These are phyloP conservation scores for Sphecodes monilicornis DNA, from an alignment of 2,888 invertebrate genomes.

Conservation along the genomic window DNA sequence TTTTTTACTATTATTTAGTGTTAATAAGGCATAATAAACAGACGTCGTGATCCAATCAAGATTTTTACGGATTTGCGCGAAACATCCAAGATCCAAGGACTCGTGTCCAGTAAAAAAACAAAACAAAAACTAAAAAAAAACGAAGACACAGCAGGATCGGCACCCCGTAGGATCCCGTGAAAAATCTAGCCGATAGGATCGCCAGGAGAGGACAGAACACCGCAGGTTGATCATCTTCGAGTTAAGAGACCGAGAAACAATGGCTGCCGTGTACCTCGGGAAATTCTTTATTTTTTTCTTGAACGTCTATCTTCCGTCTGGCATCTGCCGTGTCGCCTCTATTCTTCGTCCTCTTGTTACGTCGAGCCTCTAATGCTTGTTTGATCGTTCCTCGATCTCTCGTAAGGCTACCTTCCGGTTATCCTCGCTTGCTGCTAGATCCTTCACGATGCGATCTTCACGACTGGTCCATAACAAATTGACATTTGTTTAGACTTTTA, in stretches of 20 bases:
- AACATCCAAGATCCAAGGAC: background rate
- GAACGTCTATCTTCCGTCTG: slow-evolving; percentile 74
- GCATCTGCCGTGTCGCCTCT: slow-evolving; percentile 70
- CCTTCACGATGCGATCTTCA: background rate
- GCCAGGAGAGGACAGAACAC: slow-evolving; percentile 56
- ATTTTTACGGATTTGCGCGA: background rate
- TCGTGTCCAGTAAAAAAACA: background rate
- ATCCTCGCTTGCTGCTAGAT: background rate
- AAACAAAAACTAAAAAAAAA: slow-evolving; percentile 30
- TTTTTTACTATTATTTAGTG: background rate
- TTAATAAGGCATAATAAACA: background rate
- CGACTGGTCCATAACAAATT: no score
- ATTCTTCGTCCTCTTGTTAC: slow-evolving; percentile 43
- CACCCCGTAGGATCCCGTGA: slow-evolving; percentile 6
- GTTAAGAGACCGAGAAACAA: slow-evolving; percentile 68
- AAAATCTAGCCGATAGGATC: slow-evolving; percentile 74
- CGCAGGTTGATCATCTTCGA: slow-evolving; percentile 67
- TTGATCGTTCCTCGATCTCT: slow-evolving; percentile 42
- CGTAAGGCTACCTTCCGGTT: background rate
- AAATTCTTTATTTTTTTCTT: slow-evolving; percentile 66
- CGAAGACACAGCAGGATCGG: slow-evolving; percentile 44
- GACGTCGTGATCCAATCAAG: background rate
- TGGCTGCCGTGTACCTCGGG: slow-evolving; percentile 63
- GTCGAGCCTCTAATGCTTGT: slow-evolving; percentile 27
- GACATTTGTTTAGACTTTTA: no score